Base-by-base conservation (phyloP, 2,888 invertebrate genomes). In the Tachina fera region DNA sequence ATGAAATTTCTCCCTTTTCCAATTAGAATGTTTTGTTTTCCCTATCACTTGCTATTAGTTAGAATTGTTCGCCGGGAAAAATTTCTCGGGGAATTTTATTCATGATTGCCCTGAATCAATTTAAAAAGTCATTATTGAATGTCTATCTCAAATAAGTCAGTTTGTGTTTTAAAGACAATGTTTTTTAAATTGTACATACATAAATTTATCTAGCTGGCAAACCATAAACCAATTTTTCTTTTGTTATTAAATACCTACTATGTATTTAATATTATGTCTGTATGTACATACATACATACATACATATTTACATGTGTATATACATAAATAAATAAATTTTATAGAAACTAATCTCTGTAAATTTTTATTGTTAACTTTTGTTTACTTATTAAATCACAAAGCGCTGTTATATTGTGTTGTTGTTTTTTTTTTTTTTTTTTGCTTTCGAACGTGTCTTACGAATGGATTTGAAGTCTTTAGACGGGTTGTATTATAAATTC, bases 301-400 rank as follows among this genome's bases (percentile, higher is more conserved):
- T 31, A 31, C 31, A 31, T 6, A 31, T 22, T 1, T 22, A 22
- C 22, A 22, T 22, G n/a, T n/a, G n/a, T n/a, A 31, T 31, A 31
- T 31, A 31, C 31, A 31, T 6, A 31, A 6, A 31, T 2, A 3
- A 53, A 11, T 22, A 11, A 58, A 60, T n/a, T 60, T 0, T 61
- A 41, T 41, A 61, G 41, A n/a, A 22, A 67, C 4, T 67, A 67
- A 22, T 49, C 60, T 22, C n/a, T n/a, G n/a, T n/a, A 45, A 16
- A 14, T 16, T 61, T 63, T 43, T 65, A 56, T 68, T 58, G 22
- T 10, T 16, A 19, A 39, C 39, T 67, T 65, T 76, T 77, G 60
- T 77, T 60, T 60, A 47, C 43, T 76, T 76, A 56, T 76, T 56
- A 58, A 77, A 39, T 39, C 51, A 39, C n/a, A 76, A 76, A 76